Percentiles rank a stretch among this genome's conserved stretches.
Evolutionary conservation across 2,888 invertebrate genomes (phyloP).

Genomic region (Rhodophaea formosa): DNA sequence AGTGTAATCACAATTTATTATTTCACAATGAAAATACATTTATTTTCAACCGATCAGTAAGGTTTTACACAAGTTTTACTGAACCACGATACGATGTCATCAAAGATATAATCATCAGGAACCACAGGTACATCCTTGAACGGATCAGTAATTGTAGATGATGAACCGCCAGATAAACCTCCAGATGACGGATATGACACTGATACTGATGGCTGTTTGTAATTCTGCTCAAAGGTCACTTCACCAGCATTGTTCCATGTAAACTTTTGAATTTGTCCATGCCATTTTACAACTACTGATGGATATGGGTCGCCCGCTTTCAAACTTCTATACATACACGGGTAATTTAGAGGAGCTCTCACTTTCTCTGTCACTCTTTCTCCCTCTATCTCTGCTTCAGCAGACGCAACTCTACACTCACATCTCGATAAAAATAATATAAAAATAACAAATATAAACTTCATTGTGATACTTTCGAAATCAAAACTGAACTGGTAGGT

Average conservation of each 20-base stretch:
- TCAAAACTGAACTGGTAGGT: background rate
- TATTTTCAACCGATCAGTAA: constrained; percentile 21
- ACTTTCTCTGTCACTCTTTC: constrained; percentile 32
- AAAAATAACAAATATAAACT: constrained; percentile 34
- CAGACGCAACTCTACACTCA: constrained; percentile 41
- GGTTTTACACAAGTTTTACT: constrained; percentile 33
- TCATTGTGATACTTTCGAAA: constrained; percentile 43
- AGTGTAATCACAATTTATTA: no score
- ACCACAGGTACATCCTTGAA: constrained; percentile 38
- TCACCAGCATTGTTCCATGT: constrained; percentile 37
- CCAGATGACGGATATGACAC: constrained; percentile 39
- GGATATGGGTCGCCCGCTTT: constrained; percentile 44
- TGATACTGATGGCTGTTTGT: constrained; percentile 28
- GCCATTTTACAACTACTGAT: constrained; percentile 48
- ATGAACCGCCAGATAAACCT: constrained; percentile 39
- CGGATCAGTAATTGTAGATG: constrained; percentile 30
- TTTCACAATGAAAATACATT: background rate
- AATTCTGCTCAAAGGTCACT: constrained; percentile 30
- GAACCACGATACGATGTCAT: constrained; percentile 36
- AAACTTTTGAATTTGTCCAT: constrained; percentile 37
- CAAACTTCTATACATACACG: constrained; percentile 43
- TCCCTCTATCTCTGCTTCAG: constrained; percentile 34
- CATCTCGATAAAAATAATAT: constrained; percentile 36
- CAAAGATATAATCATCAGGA: constrained; percentile 34
- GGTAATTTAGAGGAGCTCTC: constrained; percentile 34